Base-by-base conservation (phyloP, 2,888 invertebrate species). In the Habroteleia sp. region DNA sequence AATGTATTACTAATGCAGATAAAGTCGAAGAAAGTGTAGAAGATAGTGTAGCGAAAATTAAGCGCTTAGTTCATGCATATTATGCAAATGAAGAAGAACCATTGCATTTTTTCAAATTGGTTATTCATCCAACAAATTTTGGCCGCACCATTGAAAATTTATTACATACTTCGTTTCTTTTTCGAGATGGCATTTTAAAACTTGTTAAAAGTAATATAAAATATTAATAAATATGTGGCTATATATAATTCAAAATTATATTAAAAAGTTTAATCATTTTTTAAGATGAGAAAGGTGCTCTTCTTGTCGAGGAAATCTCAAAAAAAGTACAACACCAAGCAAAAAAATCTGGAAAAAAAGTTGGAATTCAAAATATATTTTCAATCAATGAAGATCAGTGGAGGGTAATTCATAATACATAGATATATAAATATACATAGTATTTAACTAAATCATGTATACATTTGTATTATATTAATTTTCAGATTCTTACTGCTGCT, bases 141-240 rank as follows among this genome's bases (percentile, higher is more conserved):
- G 88, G 90, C 0, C 88, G 89, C 52, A 92, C 92, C 17, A 89
- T 93, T 0, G 92, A 93, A 88, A 93, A 93, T 81, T 90, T 93
- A 33, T 91, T 93, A 86, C 90, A 93, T 79, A 89, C 91, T n/a
- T 91, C 93, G 0, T 93, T 93, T 87, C 88, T 93, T 1, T 89
- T 91, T 0, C 85, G 91, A 44, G 92, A 93, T 80, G 92, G 91
- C 0, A 84, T 88, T 63, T 85, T 92, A 0, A 84, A 89, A 39
- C 84, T 93, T 3, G 81, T 88, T 8, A 81, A 91, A 56, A 91
- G 92, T 92, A 79, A 25, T 3, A 20, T 42, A 42, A 27, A 7
- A 27, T 27, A 20, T 7, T 27, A 20, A 20, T 20, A 20, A 20
- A 20, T 20, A 20, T n/a, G n/a, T n/a, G n/a, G n/a, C n/a, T 17